Conservation (phyloP, 2,113 vertebrate species). For the Odobenus rosmarus region DNA sequence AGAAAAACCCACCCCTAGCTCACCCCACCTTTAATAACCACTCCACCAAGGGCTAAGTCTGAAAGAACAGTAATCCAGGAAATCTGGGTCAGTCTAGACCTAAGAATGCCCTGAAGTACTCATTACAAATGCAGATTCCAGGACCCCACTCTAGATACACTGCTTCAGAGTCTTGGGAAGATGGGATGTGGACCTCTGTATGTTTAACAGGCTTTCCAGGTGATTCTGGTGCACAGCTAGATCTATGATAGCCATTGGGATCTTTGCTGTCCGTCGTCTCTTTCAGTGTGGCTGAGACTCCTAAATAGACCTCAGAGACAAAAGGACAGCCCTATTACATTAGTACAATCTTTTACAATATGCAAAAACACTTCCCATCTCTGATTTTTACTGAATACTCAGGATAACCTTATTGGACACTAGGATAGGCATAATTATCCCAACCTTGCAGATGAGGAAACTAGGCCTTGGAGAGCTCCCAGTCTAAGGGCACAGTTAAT, state of each 20-base stretch:
- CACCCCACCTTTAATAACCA: neutral
- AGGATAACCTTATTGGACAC: constrained; percentile 16
- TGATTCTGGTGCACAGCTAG: neutral
- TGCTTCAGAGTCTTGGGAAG: neutral
- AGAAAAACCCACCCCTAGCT: neutral
- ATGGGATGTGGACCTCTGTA: neutral
- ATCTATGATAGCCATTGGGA: neutral
- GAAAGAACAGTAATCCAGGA: neutral
- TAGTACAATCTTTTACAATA: neutral
- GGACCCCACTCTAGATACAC: neutral
- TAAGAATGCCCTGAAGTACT: neutral
- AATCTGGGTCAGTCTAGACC: neutral
- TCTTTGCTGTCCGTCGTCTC: neutral
- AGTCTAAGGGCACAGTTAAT: constrained; percentile 28
- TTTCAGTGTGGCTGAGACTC: constrained; percentile 33
- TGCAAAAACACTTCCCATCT: neutral
- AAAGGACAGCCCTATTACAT: neutral
- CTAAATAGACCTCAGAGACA: constrained; percentile 14
- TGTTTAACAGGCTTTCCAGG: neutral
- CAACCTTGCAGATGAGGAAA: constrained; percentile 30
- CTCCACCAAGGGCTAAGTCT: neutral
- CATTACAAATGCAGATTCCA: neutral
- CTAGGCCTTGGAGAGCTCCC: neutral
- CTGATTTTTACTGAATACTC: constrained; percentile 27
- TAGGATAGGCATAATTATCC: constrained; percentile 29